These are phyloP conservation scores for Amblyteles armatorius DNA, from an alignment of 2,888 invertebrate genomes.

Conservation along the genomic window DNA sequence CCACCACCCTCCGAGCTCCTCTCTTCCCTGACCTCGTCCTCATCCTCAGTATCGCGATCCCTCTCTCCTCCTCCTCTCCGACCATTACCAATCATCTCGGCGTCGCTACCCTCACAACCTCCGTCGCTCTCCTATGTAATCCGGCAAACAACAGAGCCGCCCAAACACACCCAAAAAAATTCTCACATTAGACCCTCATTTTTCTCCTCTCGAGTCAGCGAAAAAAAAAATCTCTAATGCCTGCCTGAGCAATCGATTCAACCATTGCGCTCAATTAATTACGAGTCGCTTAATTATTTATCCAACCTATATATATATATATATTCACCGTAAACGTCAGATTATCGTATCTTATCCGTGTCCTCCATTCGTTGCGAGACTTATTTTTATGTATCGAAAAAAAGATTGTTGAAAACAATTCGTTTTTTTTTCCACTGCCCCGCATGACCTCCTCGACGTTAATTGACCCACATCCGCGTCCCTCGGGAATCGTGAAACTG, in stretches of 20 bases:
- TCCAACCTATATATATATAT: too few species aligned
- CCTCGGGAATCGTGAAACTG: slow-evolving; percentile 53
- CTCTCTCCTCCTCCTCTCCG: slow-evolving; percentile 78
- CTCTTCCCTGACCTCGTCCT: slow-evolving; percentile 83
- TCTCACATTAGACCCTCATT: slow-evolving; percentile 68
- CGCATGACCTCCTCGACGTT: slow-evolving; percentile 16
- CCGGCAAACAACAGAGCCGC: slow-evolving; percentile 71
- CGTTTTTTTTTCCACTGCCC: too few species aligned
- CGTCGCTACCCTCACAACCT: slow-evolving; percentile 84
- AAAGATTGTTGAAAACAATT: too few species aligned
- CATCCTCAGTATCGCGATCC: slow-evolving; percentile 83
- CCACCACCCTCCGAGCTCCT: slow-evolving; percentile 84
- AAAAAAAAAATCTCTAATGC: slow-evolving; percentile 24
- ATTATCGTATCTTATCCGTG: too few species aligned
- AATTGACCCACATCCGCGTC: slow-evolving; percentile 69
- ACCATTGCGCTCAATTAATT: too few species aligned
- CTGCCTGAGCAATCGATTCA: neutral
- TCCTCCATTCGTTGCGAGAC: too few species aligned
- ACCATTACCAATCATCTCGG: slow-evolving; percentile 84
- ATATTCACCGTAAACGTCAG: too few species aligned
- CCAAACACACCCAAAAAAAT: slow-evolving; percentile 70
- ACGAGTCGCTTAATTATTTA: too few species aligned
- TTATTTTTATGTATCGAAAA: too few species aligned
- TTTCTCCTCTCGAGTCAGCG: neutral
- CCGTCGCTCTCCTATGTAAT: slow-evolving; percentile 82